Evolutionary conservation across 2,113 vertebrate species (phyloP), one percentile per base, ranked within the genome.

Genomic region (Cariama cristata): DNA sequence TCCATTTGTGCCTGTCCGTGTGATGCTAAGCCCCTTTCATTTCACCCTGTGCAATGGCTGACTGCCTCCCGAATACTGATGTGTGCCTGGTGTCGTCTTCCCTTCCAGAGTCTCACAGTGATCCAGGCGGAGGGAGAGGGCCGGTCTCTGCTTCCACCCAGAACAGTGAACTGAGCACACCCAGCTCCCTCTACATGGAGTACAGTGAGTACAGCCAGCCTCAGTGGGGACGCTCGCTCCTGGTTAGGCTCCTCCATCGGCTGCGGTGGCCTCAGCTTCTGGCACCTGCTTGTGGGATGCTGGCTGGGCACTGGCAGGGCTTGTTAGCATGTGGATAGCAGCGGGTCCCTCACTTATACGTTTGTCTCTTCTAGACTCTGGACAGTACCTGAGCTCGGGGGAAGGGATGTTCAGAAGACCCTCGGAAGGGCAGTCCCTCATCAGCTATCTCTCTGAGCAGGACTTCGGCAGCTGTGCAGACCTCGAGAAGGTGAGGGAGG

Each of bases 381-480:
- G 97, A 42, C 99, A 98, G 94, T 96, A 98, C 97, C 97, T 98
- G 76, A 98, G 96, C 53, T 97, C 98, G 0, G 97, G 98, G 20
- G 99, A 99, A 95, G 99, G 99, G 45, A 99, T 99, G 98, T 99
- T 99, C 97, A 98, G 99, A 94, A 99, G 99, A 92, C 99, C 99
- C 1, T 99, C 99, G 0, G 98, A 99, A 97, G 99, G 99, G 44
- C 99, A 99, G 98, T 99, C 99, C 40, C 99, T 99, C 88, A 99
- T 99, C 98, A 99, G 99, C 96, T 99, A 99, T 97, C 98, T 99
- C 94, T 99, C 99, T 21, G 99, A 99, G 98, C 99, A 99, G 98
- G 99, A 99, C 98, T 99, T 99, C 19, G 99, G 99, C 95, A 99
- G 99, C 97, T 99, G 99, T 96, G 99, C 99, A 82, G 99, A 99